These are phyloP conservation scores for Protonemura montana DNA, from an alignment of 2,888 invertebrate genomes.

Conservation along the genomic window DNA sequence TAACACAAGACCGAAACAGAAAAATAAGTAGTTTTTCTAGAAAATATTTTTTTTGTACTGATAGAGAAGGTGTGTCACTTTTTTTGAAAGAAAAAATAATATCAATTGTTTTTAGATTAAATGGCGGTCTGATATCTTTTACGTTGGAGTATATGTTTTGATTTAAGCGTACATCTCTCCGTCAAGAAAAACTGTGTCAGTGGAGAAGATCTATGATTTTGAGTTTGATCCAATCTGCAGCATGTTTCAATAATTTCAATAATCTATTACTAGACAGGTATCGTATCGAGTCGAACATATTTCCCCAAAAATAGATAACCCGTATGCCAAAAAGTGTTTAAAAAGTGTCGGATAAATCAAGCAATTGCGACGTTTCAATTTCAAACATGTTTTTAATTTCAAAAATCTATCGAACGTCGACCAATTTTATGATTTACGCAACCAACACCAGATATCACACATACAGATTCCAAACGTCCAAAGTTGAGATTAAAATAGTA, in stretches of 20 bases:
- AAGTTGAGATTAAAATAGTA: slow-evolving; percentile 21
- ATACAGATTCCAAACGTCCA: background rate
- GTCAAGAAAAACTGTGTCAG: too few species aligned
- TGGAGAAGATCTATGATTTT: too few species aligned
- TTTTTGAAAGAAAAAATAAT: too few species aligned
- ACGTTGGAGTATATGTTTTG: too few species aligned
- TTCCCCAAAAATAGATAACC: slow-evolving; percentile 1
- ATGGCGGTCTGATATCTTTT: too few species aligned
- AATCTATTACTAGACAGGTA: background rate
- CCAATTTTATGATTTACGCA: slow-evolving; percentile 4
- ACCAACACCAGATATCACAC: background rate
- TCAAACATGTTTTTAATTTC: slow-evolving; percentile 22
- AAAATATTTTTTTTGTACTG: too few species aligned
- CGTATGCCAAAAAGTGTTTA: background rate
- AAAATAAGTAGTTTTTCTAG: too few species aligned
- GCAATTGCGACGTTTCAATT: slow-evolving; percentile 24
- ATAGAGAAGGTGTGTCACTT: too few species aligned
- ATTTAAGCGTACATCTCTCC: too few species aligned
- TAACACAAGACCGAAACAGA: too few species aligned
- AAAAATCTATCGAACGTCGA: slow-evolving; percentile 26
- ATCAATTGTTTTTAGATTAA: too few species aligned
- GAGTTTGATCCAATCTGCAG: background rate
- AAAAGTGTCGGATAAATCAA: slow-evolving; percentile 1
- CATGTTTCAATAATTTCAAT: slow-evolving; percentile 7
- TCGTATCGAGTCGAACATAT: background rate